Evolutionary conservation across 2,113 vertebrate genomes (phyloP), one percentile per base, ranked within the genome.

Genomic region (Cettia cetti): DNA sequence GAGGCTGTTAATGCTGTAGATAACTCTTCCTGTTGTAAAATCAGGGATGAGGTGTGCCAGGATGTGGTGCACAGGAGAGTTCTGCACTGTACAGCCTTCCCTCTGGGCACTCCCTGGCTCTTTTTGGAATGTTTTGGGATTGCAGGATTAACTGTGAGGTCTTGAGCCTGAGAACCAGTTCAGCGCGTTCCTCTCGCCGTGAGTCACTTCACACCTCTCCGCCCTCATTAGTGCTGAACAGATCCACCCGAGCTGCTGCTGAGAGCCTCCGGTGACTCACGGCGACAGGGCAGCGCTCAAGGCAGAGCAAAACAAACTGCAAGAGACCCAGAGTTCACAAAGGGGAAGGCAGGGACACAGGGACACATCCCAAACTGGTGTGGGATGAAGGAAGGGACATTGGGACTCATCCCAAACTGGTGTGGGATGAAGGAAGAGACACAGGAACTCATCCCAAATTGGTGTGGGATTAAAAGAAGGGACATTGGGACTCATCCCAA

Each of bases 261-360:
- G 10, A 10, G 19, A n/a, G 47, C 13, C 7, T 20, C 2, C 3
- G 6, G 2, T 39, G 53, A 57, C 56, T 68, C 69, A 42, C 8
- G 13, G 74, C 6, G 40, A 31, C 45, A 6, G 39, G 1, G 3
- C 1, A 13, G 26, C 2, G 66, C 77, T 44, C 21, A 0, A 5
- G 39, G n/a, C 17, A 10, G 15, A 20, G 40, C 19, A 31, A 11
- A 50, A 26, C 44, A 50, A 30, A 59, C 52, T 15, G 17, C 26
- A 15, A 9, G 77, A 39, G 59, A 24, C 10, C 1, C 1, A 5
- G 2, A 1, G 49, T 3, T 22, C 33, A 19, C 35, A n/a, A 1
- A 54, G 40, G 28, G 12, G 5, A 18, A 20, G 6, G 26, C 5
- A 61, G 35, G 37, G 11, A 74, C 31, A 27, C 7, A 9, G 54